These are phyloP conservation scores for Saturnia japonica DNA, from an alignment of 2,888 invertebrate genomes.

Conservation along the genomic window DNA sequence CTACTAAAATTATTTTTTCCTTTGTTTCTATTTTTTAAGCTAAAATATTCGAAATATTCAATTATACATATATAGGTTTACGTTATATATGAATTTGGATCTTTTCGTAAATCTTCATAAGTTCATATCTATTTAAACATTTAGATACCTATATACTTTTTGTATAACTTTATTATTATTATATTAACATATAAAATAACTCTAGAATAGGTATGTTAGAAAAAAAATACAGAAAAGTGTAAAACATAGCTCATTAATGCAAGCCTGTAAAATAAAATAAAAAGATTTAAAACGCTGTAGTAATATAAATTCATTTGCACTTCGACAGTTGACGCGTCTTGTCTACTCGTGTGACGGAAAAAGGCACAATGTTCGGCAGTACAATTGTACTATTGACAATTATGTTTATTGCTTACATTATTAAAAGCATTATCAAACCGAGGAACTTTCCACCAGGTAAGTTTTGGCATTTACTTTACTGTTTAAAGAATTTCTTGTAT, in stretches of 20 bases:
- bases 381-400: conserved; percentile 26
- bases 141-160: background rate
- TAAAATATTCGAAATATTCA: too few relatives aligned
- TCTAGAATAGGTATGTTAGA: too few relatives aligned
- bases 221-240: background rate
- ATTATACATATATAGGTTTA: too few relatives aligned
- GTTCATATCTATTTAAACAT: too few relatives aligned
- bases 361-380: conserved; percentile 25
- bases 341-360: conserved; percentile 3
- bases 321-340: conserved; percentile 12
- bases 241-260: background rate
- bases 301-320: conserved; percentile 2
- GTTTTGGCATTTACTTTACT: conserved; percentile 12
- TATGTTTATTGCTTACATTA: conserved; percentile 27
- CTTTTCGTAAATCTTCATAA: too few relatives aligned
- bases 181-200: background rate
- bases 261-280: background rate
- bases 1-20: too few relatives aligned
- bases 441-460: conserved; percentile 36
- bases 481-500: background rate
- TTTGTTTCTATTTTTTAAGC: too few relatives aligned
- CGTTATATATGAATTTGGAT: too few relatives aligned
- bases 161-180: background rate
- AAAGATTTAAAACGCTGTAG: background rate
- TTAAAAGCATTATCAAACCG: conserved; percentile 33